Percentiles rank a stretch among this genome's conserved stretches.
These are phyloP conservation scores for Cheilosia impressa DNA, from an alignment of 2,888 invertebrate species.

Conservation along the genomic window DNA sequence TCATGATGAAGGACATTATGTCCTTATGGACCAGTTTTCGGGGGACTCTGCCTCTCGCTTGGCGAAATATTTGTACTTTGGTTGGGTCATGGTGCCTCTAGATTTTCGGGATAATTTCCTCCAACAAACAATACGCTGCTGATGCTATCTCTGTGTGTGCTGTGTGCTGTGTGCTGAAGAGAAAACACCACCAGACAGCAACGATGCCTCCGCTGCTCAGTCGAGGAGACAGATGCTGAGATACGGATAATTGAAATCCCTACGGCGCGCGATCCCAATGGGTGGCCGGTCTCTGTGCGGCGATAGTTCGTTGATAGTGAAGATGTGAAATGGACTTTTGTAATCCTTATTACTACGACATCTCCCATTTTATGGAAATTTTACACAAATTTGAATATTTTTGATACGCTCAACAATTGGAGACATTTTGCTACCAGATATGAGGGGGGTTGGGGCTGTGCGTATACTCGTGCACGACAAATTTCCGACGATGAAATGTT, in stretches of 20 bases:
- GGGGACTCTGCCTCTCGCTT: constrained; percentile 13
- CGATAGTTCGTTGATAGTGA: constrained; percentile 55
- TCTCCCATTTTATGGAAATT: constrained; percentile 65
- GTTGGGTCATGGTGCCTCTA: constrained; percentile 54
- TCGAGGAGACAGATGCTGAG: constrained; percentile 71
- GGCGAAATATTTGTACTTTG: constrained; percentile 41
- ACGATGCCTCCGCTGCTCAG: constrained; percentile 44
- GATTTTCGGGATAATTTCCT: constrained; percentile 65
- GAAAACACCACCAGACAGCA: constrained; percentile 6
- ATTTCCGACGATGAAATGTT: constrained; percentile 62
- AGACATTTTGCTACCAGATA: constrained; percentile 31
- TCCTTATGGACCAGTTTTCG: constrained; percentile 42
- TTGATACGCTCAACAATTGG: constrained; percentile 54
- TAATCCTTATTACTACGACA: constrained; percentile 65
- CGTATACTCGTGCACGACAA: constrained; percentile 39
- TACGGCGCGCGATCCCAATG: constrained; percentile 4
- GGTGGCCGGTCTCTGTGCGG: constrained; percentile 1
- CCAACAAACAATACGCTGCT: constrained; percentile 58
- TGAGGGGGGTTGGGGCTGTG: not conserved
- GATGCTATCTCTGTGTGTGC: constrained; percentile 42
- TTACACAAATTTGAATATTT: constrained; percentile 71
- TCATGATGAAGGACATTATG: constrained; percentile 58
- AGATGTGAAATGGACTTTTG: constrained; percentile 69
- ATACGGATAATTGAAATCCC: constrained; percentile 74
- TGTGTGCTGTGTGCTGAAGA: constrained; percentile 23